Evolutionary conservation across 2,113 vertebrate genomes (phyloP), one percentile per base, ranked within the genome.

Genomic region (Trogon melanurus): DNA sequence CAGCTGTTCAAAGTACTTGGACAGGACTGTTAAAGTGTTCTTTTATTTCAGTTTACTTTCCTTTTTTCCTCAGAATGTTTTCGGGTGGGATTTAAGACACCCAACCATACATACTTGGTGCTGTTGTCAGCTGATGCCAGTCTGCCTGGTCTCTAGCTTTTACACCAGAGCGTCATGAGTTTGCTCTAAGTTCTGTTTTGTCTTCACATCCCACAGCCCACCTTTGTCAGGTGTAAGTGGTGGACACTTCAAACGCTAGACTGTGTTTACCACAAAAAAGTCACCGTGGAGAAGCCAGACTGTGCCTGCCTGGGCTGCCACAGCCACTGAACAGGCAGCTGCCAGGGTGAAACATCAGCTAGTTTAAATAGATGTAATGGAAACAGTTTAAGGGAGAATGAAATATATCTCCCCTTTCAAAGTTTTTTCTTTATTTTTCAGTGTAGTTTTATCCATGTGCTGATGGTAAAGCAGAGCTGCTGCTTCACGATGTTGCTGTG

Each of bases 21-120:
- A 71, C 54, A 56, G 44, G 67, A 27, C 41, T 83, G 85, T 29
- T 17, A 79, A 87, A 91, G 50, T 61, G 5, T 27, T 91, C 7
- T 23, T 96, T 91, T 67, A 85, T 75, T 89, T 82, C 57, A 58
- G 72, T 27, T 79, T 74, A 23, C 18, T 71, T 85, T 67, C 91
- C 65, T 91, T 79, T 81, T 82, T 93, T 76, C 83, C 44, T 87
- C 23, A 3, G 91, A 69, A 48, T 92, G 84, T 95, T 98, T 97
- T 93, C 53, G 79, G 54, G 67, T 53, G 25, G 82, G 61, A 56
- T 94, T 97, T 97, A 9, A 29, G n/a, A 54, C 32, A 26, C 30
- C 13, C 45, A 71, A 2, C 61, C n/a, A 2, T 62, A 41, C 6
- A 13, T 36, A 17, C 12, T 53, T 82, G 11, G 47, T 82, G 51